phyloP scores from a whole-genome alignment of 2,113 vertebrate species.

The Engraulis encrasicolus region DNA sequence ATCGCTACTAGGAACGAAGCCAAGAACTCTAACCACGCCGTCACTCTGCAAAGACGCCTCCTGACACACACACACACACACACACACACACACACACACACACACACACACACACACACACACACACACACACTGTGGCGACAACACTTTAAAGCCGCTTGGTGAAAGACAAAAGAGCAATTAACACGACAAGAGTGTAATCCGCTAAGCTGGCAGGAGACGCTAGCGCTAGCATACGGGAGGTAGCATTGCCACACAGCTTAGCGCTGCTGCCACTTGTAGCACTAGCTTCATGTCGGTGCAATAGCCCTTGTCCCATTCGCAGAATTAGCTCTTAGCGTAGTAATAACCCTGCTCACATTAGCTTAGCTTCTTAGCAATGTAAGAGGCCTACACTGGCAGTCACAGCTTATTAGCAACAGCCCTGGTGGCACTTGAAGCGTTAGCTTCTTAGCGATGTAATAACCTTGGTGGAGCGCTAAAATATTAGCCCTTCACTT shows the following conservation, averaged over 20 bases:
- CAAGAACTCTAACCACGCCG: neutral
- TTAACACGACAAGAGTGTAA: conserved; percentile 29
- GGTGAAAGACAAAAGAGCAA: conserved; percentile 23
- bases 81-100: neutral
- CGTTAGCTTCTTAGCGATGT: too few relatives aligned
- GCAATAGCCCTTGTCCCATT: too few relatives aligned
- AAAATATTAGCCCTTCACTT: too few relatives aligned
- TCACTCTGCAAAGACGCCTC: neutral
- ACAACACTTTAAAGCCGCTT: conserved; percentile 13
- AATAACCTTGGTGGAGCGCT: too few relatives aligned
- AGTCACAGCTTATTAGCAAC: too few relatives aligned
- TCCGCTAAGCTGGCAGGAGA: conserved; percentile 33
- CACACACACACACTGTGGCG: neutral
- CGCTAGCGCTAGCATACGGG: too few relatives aligned
- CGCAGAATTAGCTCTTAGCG: conserved; percentile 28
- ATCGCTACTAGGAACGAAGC: neutral
- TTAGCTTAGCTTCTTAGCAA: too few relatives aligned
- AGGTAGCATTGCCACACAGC: conserved; percentile 24
- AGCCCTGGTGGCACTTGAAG: too few relatives aligned
- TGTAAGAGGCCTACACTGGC: too few relatives aligned
- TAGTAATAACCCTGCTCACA: too few relatives aligned
- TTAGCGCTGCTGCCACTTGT: neutral
- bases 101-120: neutral
- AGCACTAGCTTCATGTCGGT: conserved; percentile 2
- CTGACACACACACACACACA: neutral